Conservation (phyloP, 2,888 invertebrate species). For the Cremastobaeus sp. region DNA sequence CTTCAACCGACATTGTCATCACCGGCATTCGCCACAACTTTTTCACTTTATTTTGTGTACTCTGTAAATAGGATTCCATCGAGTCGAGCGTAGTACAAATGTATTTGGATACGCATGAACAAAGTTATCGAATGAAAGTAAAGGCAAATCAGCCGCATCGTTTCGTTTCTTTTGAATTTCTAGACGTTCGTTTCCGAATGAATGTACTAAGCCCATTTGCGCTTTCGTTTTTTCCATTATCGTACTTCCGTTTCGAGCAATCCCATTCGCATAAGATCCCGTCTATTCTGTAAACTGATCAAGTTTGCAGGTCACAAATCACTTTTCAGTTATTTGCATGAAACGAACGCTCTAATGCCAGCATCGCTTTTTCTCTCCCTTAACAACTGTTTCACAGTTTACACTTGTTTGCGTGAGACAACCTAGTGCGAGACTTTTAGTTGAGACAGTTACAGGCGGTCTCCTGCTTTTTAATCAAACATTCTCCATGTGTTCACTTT, state of each 20-base stretch:
- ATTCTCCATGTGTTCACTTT: too few relatives aligned
- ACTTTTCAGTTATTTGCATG: conserved; percentile 20
- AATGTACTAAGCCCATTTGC: conserved; percentile 17
- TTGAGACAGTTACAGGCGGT: too few relatives aligned
- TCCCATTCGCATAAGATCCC: background rate
- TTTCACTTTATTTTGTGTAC: conserved; percentile 18
- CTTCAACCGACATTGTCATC: too few relatives aligned
- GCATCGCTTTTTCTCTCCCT: conserved; percentile 1
- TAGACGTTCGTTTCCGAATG: conserved; percentile 16
- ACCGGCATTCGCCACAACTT: conserved; percentile 16
- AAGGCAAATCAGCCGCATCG: background rate
- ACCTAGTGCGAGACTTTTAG: too few relatives aligned
- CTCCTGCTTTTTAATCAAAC: too few relatives aligned
- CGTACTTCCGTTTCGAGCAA: conserved; percentile 6
- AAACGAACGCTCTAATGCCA: conserved; percentile 10
- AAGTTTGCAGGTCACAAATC: background rate
- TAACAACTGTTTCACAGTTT: too few relatives aligned
- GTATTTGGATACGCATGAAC: conserved; percentile 29
- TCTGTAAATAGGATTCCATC: conserved; percentile 35
- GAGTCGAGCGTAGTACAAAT: conserved; percentile 18
- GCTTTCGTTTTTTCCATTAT: conserved; percentile 10
- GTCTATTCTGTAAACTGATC: background rate
- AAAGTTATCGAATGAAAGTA: background rate
- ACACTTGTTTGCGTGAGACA: too few relatives aligned
- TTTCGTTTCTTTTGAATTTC: conserved; percentile 14